Percentiles rank a stretch among this genome's conserved stretches.
Conservation (phyloP, 2,888 invertebrate species). For the Epinotia ramella region DNA sequence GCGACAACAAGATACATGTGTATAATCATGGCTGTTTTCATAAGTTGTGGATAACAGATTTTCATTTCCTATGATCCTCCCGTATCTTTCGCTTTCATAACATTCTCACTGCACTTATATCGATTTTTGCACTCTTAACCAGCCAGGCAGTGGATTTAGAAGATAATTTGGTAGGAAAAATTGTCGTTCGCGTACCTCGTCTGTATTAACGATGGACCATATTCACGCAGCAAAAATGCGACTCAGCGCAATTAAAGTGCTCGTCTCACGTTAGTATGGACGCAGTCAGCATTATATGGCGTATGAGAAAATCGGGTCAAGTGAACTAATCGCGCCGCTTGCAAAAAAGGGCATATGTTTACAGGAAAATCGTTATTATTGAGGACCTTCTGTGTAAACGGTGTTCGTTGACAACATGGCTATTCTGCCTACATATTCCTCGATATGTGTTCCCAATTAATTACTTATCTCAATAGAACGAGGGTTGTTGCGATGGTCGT, state of each 20-base stretch:
- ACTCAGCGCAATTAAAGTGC: not conserved
- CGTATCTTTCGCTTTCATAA: not conserved
- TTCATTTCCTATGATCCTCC: not conserved
- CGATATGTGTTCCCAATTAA: conserved; percentile 8
- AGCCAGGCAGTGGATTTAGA: not conserved
- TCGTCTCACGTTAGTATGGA: conserved; percentile 7
- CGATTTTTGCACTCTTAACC: not conserved
- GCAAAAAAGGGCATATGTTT: not conserved
- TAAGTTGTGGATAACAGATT: not conserved
- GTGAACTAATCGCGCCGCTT: conserved; percentile 23
- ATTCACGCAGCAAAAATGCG: not conserved
- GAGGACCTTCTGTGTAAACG: not conserved
- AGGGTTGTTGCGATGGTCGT: not conserved
- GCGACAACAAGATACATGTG: no score
- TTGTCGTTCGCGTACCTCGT: not conserved
- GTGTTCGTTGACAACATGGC: not conserved
- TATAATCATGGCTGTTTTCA: not conserved
- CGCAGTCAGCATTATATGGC: conserved; percentile 2
- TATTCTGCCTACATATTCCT: not conserved
- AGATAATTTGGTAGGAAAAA: not conserved
- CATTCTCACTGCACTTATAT: not conserved
- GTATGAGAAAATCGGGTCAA: conserved; percentile 32
- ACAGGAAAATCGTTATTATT: not conserved
- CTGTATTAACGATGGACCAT: not conserved
- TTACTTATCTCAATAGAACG: conserved; percentile 7